Base-by-base conservation (phyloP, 2,797 vertebrate genomes). In the Knipowitschia caucasica region DNA sequence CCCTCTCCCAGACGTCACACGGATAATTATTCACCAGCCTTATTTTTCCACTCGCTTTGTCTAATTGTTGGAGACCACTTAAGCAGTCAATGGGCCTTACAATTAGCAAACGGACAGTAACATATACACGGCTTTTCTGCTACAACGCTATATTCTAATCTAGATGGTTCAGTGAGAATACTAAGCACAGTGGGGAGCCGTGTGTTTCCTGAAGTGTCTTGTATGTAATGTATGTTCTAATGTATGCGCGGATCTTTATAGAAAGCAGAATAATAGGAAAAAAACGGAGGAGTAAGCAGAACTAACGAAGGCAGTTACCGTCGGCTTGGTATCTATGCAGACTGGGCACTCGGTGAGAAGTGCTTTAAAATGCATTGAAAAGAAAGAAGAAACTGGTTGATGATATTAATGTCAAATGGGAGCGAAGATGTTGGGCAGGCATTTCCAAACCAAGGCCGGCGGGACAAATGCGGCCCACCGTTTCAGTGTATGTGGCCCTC, bases 251-350 rank as follows among this genome's bases (percentile, higher is more conserved):
- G 50, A 12, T 34, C 66, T 82, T 77, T 71, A 72, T 62, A 50
- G 65, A 59, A 53, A 64, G 54, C 72, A 31, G 64, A 63, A 73
- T 58, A 31, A 69, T 42, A 65, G 64, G 54, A 62, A 44, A 68
- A 45, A 81, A 86, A 12, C 71, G 83, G 78, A 76, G 44, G 8
- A 72, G 64, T 75, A 72, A 74, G 76, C 64, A 85, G 51, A 78
- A 59, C 53, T 71, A 73, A 78, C 77, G 42, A 75, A 53, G 21
- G 64, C 39, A 15, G 27, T 65, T 49, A 38, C 4, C 53, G 53
- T 44, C 43, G 44, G 73, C 55, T 69, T 69, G 54, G 69, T 56
- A 27, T 50, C 26, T 8, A 36, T 53, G 59, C 58, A 80, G 71
- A 82, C 64, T 30, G 74, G 35, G 21, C 14, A 33, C 11, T 46